Evolutionary conservation across 2,888 invertebrate genomes (phyloP), one percentile per base, ranked within the genome.

Genomic region (Mesorhabditis sp.): DNA sequence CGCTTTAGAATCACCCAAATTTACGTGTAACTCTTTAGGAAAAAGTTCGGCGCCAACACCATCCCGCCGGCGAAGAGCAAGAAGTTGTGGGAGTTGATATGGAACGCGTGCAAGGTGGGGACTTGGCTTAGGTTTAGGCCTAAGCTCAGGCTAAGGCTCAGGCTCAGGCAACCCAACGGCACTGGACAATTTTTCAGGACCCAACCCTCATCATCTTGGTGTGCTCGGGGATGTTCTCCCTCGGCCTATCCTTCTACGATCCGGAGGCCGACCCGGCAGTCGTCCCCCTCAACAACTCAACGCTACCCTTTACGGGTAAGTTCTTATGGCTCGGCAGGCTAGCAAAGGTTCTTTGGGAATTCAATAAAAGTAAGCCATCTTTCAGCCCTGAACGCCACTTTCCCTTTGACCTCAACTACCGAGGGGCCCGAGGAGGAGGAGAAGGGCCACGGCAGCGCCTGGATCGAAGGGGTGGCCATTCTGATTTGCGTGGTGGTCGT

Each of bases 391-490:
- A 62, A 62, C 41, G n/a, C n/a, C 7, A 62, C 63, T 6, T 28
- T 15, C n/a, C 10, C 10, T 13, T 15, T 28, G 28, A 6, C 15
- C 2, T 7, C 10, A 10, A 28, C 63, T 1, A 13, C n/a, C 2
- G 41, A 50, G 7, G 10, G n/a, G n/a, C 7, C 58, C 58, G 58
- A 50, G 10, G 58, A 50, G n/a, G 58, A 50, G 58, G 58, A 50
- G 58, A 50, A 83, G 10, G 87, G 87, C 70, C 85, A 86, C 67
- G 86, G 87, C 68, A 87, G 88, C 4, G 88, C 87, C 4, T 89
- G 88, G 89, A 89, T 89, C 68, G 89, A 89, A 80, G 89, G 89
- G 44, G 86, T 87, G 70, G 89, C 89, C 71, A 89, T 89, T 76
- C 82, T 89, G 5, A 63, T 87, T 45, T 88, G 89, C 75, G 89